A percentile compares a stretch with the other conserved stretches of the same genome.
Evolutionary conservation across 1,140 invertebrate genomes (phyloP).

Genomic region (Tigriopus japonicus): DNA sequence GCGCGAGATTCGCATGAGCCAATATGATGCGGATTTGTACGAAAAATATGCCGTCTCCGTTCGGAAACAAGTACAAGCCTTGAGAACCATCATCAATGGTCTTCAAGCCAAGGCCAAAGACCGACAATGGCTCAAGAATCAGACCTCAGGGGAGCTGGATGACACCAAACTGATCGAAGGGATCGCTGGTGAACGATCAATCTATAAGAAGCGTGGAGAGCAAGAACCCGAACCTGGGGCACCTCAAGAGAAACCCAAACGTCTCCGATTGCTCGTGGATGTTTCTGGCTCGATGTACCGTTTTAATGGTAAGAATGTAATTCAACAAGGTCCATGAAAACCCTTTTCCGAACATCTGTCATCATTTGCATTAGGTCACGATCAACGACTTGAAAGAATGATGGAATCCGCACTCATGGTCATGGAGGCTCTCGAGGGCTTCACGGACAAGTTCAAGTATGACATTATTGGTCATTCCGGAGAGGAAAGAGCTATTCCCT

Average conservation of each 20-base stretch:
- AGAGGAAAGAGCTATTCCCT: conserved; percentile 51
- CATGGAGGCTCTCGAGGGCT: conserved; percentile 81
- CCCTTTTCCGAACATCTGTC: conserved; percentile 1
- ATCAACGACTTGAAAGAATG: conserved; percentile 71
- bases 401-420: conserved; percentile 79
- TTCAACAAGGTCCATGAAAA: background rate
- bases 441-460: conserved; percentile 71
- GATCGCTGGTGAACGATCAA: conserved; percentile 70
- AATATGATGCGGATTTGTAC: conserved; percentile 75
- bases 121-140: conserved; percentile 73
- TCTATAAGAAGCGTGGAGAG: conserved; percentile 63
- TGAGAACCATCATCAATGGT: conserved; percentile 39
- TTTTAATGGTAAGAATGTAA: conserved; percentile 24
- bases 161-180: conserved; percentile 90
- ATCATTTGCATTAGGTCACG: conserved; percentile 37
- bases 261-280: conserved; percentile 70
- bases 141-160: conserved; percentile 83
- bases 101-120: conserved; percentile 82
- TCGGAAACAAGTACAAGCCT: conserved; percentile 40
- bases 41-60: conserved; percentile 58
- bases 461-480: conserved; percentile 89
- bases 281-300: conserved; percentile 93
- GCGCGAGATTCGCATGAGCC: conserved; percentile 82
- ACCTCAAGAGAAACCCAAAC: conserved; percentile 66
- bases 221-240: conserved; percentile 64